Evolutionary conservation across 2,888 invertebrate genomes (phyloP).

Genomic region (Odontomyia ornata): DNA sequence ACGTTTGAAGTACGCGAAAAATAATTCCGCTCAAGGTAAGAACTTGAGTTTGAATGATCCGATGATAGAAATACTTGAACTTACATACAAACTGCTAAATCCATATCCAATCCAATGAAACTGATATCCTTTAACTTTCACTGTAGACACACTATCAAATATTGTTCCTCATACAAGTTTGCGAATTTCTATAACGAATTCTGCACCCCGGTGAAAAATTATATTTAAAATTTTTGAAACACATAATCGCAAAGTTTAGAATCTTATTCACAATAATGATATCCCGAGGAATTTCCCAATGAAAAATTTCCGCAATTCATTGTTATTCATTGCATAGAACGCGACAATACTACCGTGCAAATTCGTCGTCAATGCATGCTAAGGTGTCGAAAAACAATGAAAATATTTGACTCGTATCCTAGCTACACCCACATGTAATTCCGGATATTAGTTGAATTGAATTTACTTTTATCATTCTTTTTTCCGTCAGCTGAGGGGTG

Average conservation of each 20-base stretch:
- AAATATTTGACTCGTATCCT: slow-evolving; percentile 36
- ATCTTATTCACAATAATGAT: neutral
- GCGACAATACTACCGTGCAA: slow-evolving; percentile 3
- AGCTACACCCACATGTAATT: slow-evolving; percentile 24
- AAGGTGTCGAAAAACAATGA: slow-evolving; percentile 20
- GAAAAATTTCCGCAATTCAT: neutral
- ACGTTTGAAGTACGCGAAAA: no score
- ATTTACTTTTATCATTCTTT: no score
- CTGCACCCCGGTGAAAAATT: slow-evolving; percentile 59
- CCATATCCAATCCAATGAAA: neutral
- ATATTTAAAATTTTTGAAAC: slow-evolving; percentile 59
- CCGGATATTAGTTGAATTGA: neutral
- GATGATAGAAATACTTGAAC: neutral
- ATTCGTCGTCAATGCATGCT: neutral
- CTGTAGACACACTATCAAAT: neutral
- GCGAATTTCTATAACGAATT: neutral
- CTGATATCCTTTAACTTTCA: neutral
- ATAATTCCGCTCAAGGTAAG: no score
- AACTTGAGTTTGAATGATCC: no score
- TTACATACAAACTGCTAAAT: neutral
- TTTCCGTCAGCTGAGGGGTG: no score
- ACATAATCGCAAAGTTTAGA: slow-evolving; percentile 56
- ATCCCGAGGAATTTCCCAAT: neutral
- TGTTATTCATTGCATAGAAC: neutral
- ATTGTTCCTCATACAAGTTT: neutral